These are phyloP conservation scores for Hydropotes inermis DNA, from an alignment of 2,113 vertebrate species.

Conservation along the genomic window DNA sequence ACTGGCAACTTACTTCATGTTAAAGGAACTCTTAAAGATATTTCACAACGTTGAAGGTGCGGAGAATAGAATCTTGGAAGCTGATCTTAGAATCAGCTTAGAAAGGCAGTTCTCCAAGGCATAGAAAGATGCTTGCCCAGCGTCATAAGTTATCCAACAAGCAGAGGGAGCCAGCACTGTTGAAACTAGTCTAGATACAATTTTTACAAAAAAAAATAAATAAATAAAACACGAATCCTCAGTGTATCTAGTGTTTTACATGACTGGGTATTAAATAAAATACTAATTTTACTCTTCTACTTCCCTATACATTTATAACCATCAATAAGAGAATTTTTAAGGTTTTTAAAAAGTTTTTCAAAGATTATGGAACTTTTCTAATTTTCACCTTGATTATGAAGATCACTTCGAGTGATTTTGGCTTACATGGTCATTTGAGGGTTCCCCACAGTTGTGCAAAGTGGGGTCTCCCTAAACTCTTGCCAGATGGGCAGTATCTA, in stretches of 20 bases:
- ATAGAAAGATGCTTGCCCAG: neutral
- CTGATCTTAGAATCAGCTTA: neutral
- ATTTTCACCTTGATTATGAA: neutral
- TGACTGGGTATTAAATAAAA: neutral
- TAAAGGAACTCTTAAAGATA: neutral
- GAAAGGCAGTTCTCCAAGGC: neutral
- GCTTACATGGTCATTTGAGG: fast-evolving
- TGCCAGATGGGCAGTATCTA: neutral
- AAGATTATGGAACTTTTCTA: neutral
- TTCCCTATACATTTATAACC: neutral
- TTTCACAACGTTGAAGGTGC: fast-evolving
- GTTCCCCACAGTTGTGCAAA: neutral
- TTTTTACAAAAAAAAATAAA: neutral
- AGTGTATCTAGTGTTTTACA: neutral
- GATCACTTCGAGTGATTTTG: neutral
- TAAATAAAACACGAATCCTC: neutral
- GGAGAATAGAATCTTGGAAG: neutral
- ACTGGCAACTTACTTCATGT: too few species aligned
- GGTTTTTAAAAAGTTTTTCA: neutral
- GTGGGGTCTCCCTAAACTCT: neutral
- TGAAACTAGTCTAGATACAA: fast-evolving
- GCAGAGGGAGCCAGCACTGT: neutral
- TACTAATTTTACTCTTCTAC: neutral
- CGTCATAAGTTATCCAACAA: fast-evolving
- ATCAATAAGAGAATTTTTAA: neutral